Percentiles rank a stretch among this genome's conserved stretches.
phyloP scores from a whole-genome alignment of 2,113 vertebrate genomes.

The Jaculus jaculus region DNA sequence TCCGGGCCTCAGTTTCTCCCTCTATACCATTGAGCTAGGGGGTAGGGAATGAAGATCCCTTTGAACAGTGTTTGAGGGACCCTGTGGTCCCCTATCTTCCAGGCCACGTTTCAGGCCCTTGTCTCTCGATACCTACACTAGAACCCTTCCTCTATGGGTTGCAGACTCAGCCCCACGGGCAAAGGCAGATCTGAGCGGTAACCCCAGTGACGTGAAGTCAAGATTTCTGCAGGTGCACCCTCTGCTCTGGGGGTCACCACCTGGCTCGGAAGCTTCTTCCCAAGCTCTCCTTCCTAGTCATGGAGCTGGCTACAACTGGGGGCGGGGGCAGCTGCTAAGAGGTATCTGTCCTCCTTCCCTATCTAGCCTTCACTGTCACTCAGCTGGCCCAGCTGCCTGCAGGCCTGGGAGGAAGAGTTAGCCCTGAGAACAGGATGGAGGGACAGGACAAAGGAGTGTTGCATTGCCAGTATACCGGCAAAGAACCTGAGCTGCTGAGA shows the following conservation, averaged over 20 bases:
- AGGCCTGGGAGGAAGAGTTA: neutral
- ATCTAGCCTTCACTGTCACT: neutral
- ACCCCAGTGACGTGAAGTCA: neutral
- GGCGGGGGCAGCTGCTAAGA: fast-evolving
- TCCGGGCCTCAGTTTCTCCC: neutral
- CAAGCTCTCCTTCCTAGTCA: neutral
- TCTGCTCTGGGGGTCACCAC: neutral
- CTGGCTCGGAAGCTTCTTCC: neutral
- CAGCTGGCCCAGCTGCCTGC: neutral
- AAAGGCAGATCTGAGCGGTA: neutral
- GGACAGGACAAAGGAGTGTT: neutral
- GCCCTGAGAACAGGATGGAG: no score
- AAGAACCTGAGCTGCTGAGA: neutral
- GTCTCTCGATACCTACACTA: neutral
- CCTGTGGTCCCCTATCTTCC: neutral
- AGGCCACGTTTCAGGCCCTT: neutral
- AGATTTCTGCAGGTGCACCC: neutral
- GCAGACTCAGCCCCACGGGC: neutral
- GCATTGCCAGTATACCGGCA: neutral
- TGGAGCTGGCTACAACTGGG: neutral
- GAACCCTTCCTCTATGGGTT: neutral
- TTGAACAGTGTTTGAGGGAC: neutral
- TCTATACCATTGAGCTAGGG: neutral
- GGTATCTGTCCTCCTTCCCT: neutral
- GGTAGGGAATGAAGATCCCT: neutral